Evolutionary conservation across 1,140 invertebrate species (phyloP).

Genomic region (Metaphire vulgaris): DNA sequence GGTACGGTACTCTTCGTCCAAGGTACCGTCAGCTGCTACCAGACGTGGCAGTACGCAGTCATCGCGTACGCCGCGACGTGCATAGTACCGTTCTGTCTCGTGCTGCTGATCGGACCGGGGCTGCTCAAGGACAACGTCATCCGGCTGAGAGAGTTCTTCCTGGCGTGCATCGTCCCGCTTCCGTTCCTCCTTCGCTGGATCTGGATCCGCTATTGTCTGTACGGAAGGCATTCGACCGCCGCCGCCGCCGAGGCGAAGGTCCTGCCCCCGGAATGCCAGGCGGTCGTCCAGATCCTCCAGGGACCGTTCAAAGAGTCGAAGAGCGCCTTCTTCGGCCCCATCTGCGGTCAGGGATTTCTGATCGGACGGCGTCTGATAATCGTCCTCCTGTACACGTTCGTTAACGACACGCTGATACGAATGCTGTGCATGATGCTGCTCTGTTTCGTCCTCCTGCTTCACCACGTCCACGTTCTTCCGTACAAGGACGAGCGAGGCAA

Average conservation of each 20-base stretch:
- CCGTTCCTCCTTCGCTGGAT: constrained; percentile 19
- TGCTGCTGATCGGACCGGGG: constrained; percentile 6
- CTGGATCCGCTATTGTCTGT: background rate
- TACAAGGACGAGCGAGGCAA: constrained; percentile 21
- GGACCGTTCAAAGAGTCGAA: constrained; percentile 14
- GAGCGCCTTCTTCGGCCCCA: background rate
- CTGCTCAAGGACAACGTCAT: constrained; percentile 8
- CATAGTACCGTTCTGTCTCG: constrained; percentile 19
- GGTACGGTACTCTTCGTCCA: constrained; percentile 19
- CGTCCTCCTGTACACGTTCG: constrained; percentile 16
- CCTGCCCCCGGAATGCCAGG: background rate
- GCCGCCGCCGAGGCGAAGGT: background rate
- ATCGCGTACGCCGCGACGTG: constrained; percentile 14
- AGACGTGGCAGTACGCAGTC: constrained; percentile 22
- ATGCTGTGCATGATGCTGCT: constrained; percentile 28
- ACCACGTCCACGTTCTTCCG: constrained; percentile 24
- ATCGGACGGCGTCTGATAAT: constrained; percentile 14
- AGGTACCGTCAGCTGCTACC: constrained; percentile 15
- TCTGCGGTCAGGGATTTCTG: constrained; percentile 3
- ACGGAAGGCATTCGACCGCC: background rate
- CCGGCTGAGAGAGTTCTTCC: constrained; percentile 6
- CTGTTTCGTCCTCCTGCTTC: constrained; percentile 21
- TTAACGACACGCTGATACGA: too few species aligned
- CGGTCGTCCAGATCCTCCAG: background rate
- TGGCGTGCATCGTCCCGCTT: constrained; percentile 18